Evolutionary conservation across 30 jellyfish, hydroid and myxozoan species (phyloP).

Genomic region (Aurelia sp.): DNA sequence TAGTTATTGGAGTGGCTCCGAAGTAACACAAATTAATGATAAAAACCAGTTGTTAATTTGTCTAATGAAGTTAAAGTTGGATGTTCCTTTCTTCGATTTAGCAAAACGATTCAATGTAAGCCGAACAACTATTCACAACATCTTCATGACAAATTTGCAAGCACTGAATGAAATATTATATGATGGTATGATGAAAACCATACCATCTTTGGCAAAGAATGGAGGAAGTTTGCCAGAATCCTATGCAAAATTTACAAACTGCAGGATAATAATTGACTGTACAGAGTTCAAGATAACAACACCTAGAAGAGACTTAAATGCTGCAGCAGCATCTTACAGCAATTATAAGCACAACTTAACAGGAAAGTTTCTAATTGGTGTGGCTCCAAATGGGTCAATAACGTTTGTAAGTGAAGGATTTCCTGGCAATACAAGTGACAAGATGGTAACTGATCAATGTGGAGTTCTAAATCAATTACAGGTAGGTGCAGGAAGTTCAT

Average conservation of each 20-base stretch:
- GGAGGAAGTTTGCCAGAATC: conserved; percentile 24
- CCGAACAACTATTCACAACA: too few species aligned
- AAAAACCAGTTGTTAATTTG: conserved; percentile 2
- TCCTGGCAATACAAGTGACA: background rate
- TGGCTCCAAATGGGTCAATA: background rate
- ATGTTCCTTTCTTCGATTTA: conserved; percentile 3
- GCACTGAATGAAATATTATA: too few species aligned
- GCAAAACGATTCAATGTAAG: conserved; percentile 4
- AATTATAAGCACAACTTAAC: conserved; percentile 25
- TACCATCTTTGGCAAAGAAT: conserved; percentile 9
- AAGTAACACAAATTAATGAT: too few species aligned
- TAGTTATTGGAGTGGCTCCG: too few species aligned
- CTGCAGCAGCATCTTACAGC: conserved; percentile 14
- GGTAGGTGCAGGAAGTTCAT: too few species aligned
- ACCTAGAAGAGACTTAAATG: conserved; percentile 15
- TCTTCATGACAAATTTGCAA: too few species aligned
- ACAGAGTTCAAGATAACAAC: conserved; percentile 6
- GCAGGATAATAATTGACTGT: conserved; percentile 36
- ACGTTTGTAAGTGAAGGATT: conserved; percentile 29
- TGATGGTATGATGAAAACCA: background rate
- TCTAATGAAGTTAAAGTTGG: conserved; percentile 14
- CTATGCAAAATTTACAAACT: conserved; percentile 13
- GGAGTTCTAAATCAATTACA: background rate
- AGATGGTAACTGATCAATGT: background rate
- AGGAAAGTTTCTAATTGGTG: conserved; percentile 16